Evolutionary conservation across 2,113 vertebrate species (phyloP).

Genomic region (Donacobius atricapilla): DNA sequence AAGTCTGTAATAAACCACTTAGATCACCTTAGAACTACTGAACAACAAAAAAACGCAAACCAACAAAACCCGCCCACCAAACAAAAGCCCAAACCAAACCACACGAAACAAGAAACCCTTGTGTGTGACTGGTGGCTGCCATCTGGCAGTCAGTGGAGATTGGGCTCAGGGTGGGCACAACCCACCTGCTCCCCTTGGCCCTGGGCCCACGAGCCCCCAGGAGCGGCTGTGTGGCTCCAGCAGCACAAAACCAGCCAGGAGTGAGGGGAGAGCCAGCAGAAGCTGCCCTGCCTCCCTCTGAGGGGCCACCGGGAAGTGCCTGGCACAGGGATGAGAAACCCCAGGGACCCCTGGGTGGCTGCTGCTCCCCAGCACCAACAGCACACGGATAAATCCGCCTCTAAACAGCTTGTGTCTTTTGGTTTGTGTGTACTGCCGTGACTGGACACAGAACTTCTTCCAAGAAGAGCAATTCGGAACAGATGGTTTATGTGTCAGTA

Average conservation of each 20-base stretch:
- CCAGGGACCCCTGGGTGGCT: not conserved
- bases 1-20: not conserved
- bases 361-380: not conserved
- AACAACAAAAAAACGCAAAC: not conserved
- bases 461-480: not conserved
- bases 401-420: not conserved
- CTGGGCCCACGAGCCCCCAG: no score
- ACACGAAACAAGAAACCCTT: not conserved
- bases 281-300: not conserved
- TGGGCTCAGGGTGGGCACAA: not conserved
- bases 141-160: not conserved
- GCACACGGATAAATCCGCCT: not conserved
- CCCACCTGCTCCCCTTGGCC: not conserved
- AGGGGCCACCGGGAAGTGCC: not conserved
- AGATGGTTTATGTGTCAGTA: not conserved
- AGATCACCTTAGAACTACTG: not conserved
- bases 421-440: not conserved
- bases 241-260: not conserved
- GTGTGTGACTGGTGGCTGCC: not conserved
- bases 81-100: not conserved
- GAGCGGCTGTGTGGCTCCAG: no score
- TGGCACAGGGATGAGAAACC: not conserved
- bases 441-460: not conserved
- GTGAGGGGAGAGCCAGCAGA: not conserved
- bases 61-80: not conserved